Base-by-base conservation (phyloP, 2,888 invertebrate species). In the Troides oblongomaculatus region DNA sequence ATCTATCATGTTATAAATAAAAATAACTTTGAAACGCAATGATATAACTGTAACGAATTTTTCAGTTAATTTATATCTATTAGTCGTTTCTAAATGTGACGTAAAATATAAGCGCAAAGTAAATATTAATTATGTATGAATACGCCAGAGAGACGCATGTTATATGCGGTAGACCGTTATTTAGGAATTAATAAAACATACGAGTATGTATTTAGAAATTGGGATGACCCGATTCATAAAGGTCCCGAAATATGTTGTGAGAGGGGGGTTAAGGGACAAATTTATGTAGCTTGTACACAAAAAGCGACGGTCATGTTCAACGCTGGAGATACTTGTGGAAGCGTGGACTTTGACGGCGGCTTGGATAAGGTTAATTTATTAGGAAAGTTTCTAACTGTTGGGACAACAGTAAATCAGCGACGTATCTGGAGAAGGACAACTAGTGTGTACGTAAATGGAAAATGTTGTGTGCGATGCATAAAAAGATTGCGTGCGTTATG, bases 291-390 rank as follows among this genome's bases (percentile, higher is more conserved):
- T 64, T 58, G 70, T 67, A 81, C 83, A 86, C 89, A 90, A 90
- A 91, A 90, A 89, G 84, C 82, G 75, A 78, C 82, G 75, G 76
- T 75, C 79, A 77, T 77, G 81, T 85, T 84, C 83, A 84, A 83
- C 81, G 80, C 77, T 74, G 60, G 66, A 79, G 86, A 89, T 89
- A 90, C 87, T 88, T 82, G 84, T 81, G 83, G 81, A 71, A 82
- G 82, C 85, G 81, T 85, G 82, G 86, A 89, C 84, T 89, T 87
- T 87, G 90, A 89, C 90, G 83, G 85, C 84, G 84, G 88, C 84
- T 79, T 83, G 86, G 87, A 88, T 87, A 89, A 84, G 87, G 88
- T 85, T 90, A 90, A 91, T 92, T 90, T 91, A 92, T 92, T 89
- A 86, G 84, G 74, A 88, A 91, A 92, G 87, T 92, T 91, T 81